A percentile compares a stretch with the other conserved stretches of the same genome.
Conservation (phyloP, 2,797 vertebrate genomes). For the Varecia variegata region DNA sequence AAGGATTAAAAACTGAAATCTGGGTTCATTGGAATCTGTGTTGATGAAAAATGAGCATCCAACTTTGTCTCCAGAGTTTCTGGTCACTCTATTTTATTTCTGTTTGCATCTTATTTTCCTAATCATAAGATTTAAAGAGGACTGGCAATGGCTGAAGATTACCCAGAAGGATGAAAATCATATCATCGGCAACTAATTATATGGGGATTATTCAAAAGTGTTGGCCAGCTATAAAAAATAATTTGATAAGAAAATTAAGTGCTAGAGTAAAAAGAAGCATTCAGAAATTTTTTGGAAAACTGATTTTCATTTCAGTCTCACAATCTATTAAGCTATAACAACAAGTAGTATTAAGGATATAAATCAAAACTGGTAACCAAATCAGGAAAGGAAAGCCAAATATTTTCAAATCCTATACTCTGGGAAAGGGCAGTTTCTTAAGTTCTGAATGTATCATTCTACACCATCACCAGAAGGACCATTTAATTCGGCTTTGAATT, state of each 20-base stretch:
- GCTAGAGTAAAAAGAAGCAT: background rate
- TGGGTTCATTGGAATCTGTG: constrained; percentile 24
- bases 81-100: background rate
- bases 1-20: constrained; percentile 34
- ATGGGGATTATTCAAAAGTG: constrained; percentile 4
- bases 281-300: background rate
- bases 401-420: background rate
- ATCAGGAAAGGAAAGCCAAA: background rate
- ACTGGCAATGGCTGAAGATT: background rate
- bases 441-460: background rate
- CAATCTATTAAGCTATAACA: background rate
- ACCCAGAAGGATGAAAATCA: constrained; percentile 37
- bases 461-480: background rate
- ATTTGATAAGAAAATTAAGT: constrained; percentile 29
- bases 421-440: background rate
- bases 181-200: constrained; percentile 51
- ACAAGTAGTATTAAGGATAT: background rate
- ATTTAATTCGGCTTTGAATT: constrained; percentile 50
- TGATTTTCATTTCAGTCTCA: background rate
- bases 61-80: background rate
- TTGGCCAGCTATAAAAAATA: constrained; percentile 12
- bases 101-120: constrained; percentile 8
- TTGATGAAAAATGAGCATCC: constrained; percentile 24
- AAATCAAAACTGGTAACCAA: background rate
- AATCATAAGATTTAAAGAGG: constrained; percentile 17